Percentiles rank a stretch among this genome's conserved stretches.
Evolutionary conservation across 2,797 vertebrate species (phyloP).

Genomic region (Toxotes lorentzi): DNA sequence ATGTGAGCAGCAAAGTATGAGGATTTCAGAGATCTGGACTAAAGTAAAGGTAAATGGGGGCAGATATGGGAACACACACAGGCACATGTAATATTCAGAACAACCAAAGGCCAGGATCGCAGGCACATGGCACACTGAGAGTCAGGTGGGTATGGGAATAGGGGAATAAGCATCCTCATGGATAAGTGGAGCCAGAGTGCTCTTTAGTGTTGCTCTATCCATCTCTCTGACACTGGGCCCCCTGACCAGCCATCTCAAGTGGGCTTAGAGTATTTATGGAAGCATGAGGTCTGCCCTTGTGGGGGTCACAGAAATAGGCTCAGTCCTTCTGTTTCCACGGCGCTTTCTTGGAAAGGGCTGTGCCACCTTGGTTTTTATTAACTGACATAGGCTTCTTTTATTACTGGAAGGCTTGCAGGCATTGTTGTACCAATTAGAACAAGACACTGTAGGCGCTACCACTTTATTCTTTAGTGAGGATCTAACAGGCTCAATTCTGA

Average conservation of each 20-base stretch:
- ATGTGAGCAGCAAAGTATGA: not conserved
- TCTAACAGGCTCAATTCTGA: not conserved
- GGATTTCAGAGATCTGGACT: not conserved
- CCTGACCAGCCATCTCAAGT: slow-evolving; percentile 71
- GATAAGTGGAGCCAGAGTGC: slow-evolving; percentile 72
- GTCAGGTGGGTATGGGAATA: slow-evolving; percentile 54
- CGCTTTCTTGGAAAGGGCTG: slow-evolving; percentile 4
- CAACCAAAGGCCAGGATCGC: not conserved
- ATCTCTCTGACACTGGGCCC: slow-evolving; percentile 63
- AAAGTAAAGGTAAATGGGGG: slow-evolving; percentile 10
- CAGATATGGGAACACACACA: not conserved
- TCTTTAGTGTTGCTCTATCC: slow-evolving; percentile 77
- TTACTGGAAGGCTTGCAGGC: not conserved
- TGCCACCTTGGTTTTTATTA: not conserved
- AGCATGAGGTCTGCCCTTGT: slow-evolving; percentile 60
- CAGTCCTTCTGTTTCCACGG: slow-evolving; percentile 35
- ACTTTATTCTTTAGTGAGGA: not conserved
- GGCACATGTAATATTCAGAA: not conserved
- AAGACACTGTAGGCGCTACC: no score
- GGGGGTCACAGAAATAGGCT: slow-evolving; percentile 42
- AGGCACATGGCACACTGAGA: slow-evolving; percentile 36
- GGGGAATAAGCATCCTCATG: slow-evolving; percentile 68
- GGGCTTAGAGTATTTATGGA: slow-evolving; percentile 79
- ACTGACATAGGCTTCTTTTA: not conserved
- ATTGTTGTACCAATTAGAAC: not conserved